phyloP scores from a whole-genome alignment of 2,797 vertebrate genomes.

The Chrosomus eos region DNA sequence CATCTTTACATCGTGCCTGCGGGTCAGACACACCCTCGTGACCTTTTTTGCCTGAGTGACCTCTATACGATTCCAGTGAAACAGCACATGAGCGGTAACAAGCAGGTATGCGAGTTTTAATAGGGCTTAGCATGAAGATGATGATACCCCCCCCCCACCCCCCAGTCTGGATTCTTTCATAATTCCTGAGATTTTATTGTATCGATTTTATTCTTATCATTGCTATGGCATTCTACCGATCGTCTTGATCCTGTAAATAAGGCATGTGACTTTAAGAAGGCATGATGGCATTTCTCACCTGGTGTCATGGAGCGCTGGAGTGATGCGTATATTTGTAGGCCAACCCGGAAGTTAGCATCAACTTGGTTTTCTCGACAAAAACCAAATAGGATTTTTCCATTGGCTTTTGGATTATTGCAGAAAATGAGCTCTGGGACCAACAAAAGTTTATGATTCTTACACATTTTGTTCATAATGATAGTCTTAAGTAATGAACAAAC shows the following conservation, averaged over 20 bases:
- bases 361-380: neutral
- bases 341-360: neutral
- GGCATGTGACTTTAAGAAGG: constrained; percentile 52
- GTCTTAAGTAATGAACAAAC: neutral
- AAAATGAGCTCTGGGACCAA: neutral
- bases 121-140: constrained; percentile 50
- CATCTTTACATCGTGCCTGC: constrained; percentile 62
- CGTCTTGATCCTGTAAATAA: constrained; percentile 66
- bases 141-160: too few relatives aligned
- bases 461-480: neutral
- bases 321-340: neutral
- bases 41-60: constrained; percentile 69
- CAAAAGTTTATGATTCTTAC: neutral
- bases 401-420: constrained; percentile 1
- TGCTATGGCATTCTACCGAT: constrained; percentile 59
- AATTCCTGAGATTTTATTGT: too few relatives aligned
- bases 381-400: neutral
- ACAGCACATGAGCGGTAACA: constrained; percentile 66
- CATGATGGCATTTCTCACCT: constrained; percentile 42
- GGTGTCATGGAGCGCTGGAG: neutral
- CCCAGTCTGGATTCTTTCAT: too few relatives aligned
- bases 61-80: constrained; percentile 69
- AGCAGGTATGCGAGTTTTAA: neutral
- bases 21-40: constrained; percentile 55
- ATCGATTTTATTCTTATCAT: constrained; percentile 32